Percentiles rank a stretch among this genome's conserved stretches.
These are phyloP conservation scores for Drosophila pectinifera DNA, from an alignment of 1,140 invertebrate species.

Conservation along the genomic window DNA sequence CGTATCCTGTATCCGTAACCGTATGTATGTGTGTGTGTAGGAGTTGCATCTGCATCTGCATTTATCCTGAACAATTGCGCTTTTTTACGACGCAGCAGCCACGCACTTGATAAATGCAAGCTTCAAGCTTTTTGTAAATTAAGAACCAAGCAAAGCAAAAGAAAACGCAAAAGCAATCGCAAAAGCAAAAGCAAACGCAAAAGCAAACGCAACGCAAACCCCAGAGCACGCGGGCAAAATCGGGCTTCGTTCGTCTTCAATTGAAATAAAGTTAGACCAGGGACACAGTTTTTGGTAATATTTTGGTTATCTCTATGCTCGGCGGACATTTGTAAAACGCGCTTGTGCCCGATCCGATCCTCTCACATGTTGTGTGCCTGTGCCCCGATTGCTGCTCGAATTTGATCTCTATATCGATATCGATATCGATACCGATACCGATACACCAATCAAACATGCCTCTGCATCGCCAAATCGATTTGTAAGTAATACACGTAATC, in stretches of 20 bases:
- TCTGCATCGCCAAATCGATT: slow-evolving; percentile 62
- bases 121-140: slow-evolving; percentile 46
- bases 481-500: slow-evolving; percentile 72
- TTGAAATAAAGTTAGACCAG: slow-evolving; percentile 74
- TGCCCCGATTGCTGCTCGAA: slow-evolving; percentile 61
- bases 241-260: slow-evolving; percentile 77
- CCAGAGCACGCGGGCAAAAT: slow-evolving; percentile 33
- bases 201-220: slow-evolving; percentile 6
- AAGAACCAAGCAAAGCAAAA: slow-evolving; percentile 16
- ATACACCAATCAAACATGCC: slow-evolving; percentile 47
- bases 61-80: slow-evolving; percentile 65
- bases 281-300: slow-evolving; percentile 66
- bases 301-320: slow-evolving; percentile 69
- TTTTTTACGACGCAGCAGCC: slow-evolving; percentile 73
- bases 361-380: slow-evolving; percentile 62
- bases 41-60: slow-evolving; percentile 41
- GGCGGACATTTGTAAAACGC: slow-evolving; percentile 72
- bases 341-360: slow-evolving; percentile 73
- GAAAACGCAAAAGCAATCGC: no score
- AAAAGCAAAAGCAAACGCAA: slow-evolving; percentile 4
- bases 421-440: slow-evolving; percentile 17
- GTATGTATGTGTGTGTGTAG: slow-evolving; percentile 39
- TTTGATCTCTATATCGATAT: slow-evolving; percentile 34
- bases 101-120: slow-evolving; percentile 53
- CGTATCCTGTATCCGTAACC: slow-evolving; percentile 8